Percentiles rank a stretch among this genome's conserved stretches.
These are phyloP conservation scores for Drosophila sucinea DNA, from an alignment of 1,140 invertebrate species.

Conservation along the genomic window DNA sequence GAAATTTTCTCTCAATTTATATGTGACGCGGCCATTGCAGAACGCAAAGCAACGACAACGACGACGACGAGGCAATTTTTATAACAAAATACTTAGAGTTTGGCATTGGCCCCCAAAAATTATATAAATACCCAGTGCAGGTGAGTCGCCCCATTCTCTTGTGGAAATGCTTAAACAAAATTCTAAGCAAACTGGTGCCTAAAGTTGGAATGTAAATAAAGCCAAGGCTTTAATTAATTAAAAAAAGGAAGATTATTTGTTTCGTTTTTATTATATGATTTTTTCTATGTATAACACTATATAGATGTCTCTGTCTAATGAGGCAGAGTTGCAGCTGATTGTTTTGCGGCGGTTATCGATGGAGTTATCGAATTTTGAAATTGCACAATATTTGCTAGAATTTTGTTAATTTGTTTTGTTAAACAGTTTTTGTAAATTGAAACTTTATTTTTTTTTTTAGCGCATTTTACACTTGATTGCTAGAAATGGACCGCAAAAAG, in stretches of 20 bases:
- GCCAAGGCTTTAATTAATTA: conserved; percentile 22
- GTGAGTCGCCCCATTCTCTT: conserved; percentile 30
- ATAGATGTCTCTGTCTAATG: background rate
- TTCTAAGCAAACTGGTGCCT: conserved; percentile 30
- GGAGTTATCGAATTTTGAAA: background rate
- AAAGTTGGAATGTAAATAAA: conserved; percentile 39
- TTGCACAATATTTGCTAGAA: background rate
- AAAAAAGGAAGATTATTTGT: conserved; percentile 14
- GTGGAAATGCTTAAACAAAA: conserved; percentile 8
- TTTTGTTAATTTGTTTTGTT: background rate
- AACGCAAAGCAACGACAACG: conserved; percentile 30
- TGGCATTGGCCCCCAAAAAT: conserved; percentile 53
- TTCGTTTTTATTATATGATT: conserved; percentile 6
- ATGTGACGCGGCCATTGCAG: conserved; percentile 79
- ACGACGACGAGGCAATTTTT: conserved; percentile 10
- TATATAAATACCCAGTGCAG: conserved; percentile 66
- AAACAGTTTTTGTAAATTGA: background rate
- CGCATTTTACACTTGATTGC: conserved; percentile 12
- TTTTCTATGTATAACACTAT: conserved; percentile 7
- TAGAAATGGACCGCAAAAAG: conserved; percentile 75
- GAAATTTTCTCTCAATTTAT: conserved; percentile 47
- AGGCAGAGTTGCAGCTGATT: conserved; percentile 10
- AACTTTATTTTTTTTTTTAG: conserved; percentile 12
- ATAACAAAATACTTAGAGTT: conserved; percentile 30
- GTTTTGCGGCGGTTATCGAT: background rate